Evolutionary conservation across 2,888 invertebrate genomes (phyloP).

Genomic region (Shargacucullia verbasci): DNA sequence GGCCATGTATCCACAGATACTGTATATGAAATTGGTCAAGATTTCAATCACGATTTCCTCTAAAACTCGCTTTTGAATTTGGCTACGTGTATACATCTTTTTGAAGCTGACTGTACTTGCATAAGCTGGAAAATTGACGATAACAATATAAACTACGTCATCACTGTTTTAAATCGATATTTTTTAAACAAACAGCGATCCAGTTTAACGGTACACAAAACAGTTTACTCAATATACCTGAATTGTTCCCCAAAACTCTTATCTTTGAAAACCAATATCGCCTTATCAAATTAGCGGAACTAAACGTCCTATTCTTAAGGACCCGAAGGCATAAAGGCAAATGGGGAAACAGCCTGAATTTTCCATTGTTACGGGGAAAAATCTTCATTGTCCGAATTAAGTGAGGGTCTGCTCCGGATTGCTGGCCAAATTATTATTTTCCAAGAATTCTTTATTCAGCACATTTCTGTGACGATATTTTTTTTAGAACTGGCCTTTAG

Average conservation of each 20-base stretch:
- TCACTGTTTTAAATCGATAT: too few relatives aligned
- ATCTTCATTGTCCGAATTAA: constrained; percentile 79
- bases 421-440: constrained; percentile 77
- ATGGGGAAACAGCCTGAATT: constrained; percentile 57
- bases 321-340: constrained; percentile 30
- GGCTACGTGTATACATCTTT: too few relatives aligned
- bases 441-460: constrained; percentile 68
- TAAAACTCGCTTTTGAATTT: too few relatives aligned
- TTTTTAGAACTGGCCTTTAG: constrained; percentile 46
- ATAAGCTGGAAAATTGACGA: too few relatives aligned
- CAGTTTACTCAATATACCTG: not conserved
- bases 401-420: constrained; percentile 73
- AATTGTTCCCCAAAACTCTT: constrained; percentile 23
- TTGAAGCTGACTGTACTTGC: too few relatives aligned
- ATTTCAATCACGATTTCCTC: too few relatives aligned
- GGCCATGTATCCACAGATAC: too few relatives aligned
- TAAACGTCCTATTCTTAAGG: constrained; percentile 44
- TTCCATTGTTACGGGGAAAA: constrained; percentile 73
- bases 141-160: too few relatives aligned
- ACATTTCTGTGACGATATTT: constrained; percentile 61
- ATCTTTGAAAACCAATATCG: constrained; percentile 36
- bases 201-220: too few relatives aligned
- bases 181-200: too few relatives aligned
- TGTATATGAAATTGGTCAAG: too few relatives aligned
- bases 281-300: constrained; percentile 52